Evolutionary conservation across 2,113 vertebrate genomes (phyloP).

Genomic region (Butorides virescens): DNA sequence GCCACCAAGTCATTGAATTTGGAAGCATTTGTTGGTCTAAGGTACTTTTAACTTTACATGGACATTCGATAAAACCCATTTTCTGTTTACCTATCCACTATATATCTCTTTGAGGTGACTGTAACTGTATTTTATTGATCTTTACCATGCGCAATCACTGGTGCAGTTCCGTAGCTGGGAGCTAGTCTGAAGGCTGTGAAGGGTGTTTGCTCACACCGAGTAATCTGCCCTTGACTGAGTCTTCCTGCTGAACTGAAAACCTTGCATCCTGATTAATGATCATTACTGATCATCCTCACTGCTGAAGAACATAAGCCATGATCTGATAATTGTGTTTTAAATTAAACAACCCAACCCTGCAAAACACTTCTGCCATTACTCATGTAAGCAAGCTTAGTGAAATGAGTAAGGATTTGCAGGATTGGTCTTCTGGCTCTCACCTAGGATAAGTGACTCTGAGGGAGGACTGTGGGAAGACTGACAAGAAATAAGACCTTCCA

Average conservation of each 20-base stretch:
- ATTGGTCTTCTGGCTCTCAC: not conserved
- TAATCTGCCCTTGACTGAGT: not conserved
- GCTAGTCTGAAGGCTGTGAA: not conserved
- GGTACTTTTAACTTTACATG: not conserved
- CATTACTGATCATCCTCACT: not conserved
- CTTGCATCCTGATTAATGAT: not conserved
- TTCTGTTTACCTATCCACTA: not conserved
- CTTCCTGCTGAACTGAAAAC: not conserved
- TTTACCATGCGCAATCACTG: not conserved
- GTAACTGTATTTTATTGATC: not conserved
- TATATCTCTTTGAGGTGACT: not conserved
- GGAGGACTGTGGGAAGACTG: not conserved
- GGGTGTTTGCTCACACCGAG: not conserved
- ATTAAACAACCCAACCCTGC: not conserved
- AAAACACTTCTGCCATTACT: not conserved
- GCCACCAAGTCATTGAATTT: not conserved
- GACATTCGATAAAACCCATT: not conserved
- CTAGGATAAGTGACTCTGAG: not conserved
- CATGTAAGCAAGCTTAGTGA: not conserved
- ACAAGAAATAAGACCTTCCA: not conserved
- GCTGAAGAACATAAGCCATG: not conserved
- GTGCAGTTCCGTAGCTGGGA: not conserved
- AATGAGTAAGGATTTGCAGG: not conserved
- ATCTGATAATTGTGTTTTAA: not conserved
- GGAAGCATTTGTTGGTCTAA: not conserved